Evolutionary conservation across 2,888 invertebrate genomes (phyloP), one percentile per base, ranked within the genome.

Genomic region (Mechanitis mazaeus): DNA sequence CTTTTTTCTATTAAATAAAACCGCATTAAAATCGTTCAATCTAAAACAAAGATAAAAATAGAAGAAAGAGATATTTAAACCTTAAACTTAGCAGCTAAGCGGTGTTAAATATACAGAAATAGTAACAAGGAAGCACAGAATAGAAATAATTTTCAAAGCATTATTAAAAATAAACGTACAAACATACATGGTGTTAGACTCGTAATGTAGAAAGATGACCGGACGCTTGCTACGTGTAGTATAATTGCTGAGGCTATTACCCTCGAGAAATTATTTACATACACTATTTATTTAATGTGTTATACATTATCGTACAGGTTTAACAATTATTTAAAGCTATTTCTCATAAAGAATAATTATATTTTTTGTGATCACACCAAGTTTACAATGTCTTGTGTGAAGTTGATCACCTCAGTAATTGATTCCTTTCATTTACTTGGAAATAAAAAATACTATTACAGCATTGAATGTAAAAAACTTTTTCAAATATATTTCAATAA

Each of bases 211-310:
- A 74, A 72, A 75, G 77, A 73, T 72, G 76, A 73, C 67, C 66
- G 65, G 70, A 68, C 64, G 71, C 73, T 69, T 72, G 74, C 72
- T 74, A 71, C 73, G 74, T 38, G 55, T 56, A 72, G 71, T 71
- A 73, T 73, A 78, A 79, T 79, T 78, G 78, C 63, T 59, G 74
- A 68, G 73, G 62, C 65, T 61, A 68, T 66, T 66, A 20, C 66
- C 65, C 64, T 64, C 60, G 54, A 64, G 59, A 66, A 64, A 62
- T 64, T 61, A 64, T 59, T 59, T 33, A 61, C 58, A 54, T 50
- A 61, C 50, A 28, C 54, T 58, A 58, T 58, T 66, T 59, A 64
- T 66, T 66, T 66, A 66, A 66, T 65, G 64, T 69, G 61, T 64
- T 65, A 59, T 64, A 60, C 66, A 66, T 66, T 66, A 66, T 61